phyloP scores from a whole-genome alignment of 2,797 vertebrate species.

The Enteromius fasciolatus region DNA sequence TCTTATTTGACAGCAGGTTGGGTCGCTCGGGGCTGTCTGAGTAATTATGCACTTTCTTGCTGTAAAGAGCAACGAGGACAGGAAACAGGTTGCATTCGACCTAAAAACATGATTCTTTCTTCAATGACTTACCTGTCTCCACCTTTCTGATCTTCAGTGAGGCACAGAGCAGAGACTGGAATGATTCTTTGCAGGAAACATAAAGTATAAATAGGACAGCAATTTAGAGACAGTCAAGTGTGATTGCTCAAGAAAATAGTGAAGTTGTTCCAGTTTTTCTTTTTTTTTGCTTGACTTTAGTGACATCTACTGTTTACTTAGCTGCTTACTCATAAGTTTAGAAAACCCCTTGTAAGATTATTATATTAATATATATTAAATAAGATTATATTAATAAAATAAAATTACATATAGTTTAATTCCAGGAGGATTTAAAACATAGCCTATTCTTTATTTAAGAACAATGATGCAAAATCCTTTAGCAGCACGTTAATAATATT shows the following conservation, averaged over 20 bases:
- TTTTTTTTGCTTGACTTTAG: slow-evolving; percentile 36
- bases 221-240: background rate
- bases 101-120: slow-evolving; percentile 41
- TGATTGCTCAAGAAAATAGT: background rate
- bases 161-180: background rate
- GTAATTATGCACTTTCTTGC: slow-evolving; percentile 57
- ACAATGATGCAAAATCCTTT: background rate
- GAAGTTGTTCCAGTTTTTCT: background rate
- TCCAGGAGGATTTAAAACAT: background rate
- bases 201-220: background rate
- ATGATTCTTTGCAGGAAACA: background rate
- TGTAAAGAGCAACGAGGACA: slow-evolving; percentile 17
- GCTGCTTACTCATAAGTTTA: slow-evolving; percentile 7
- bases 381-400: too few relatives aligned
- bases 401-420: background rate
- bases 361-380: too few relatives aligned
- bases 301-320: slow-evolving; percentile 57
- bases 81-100: slow-evolving; percentile 30
- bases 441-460: background rate
- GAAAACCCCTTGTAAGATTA: background rate
- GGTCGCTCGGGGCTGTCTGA: slow-evolving; percentile 51
- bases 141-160: background rate
- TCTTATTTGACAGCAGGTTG: slow-evolving; percentile 64
- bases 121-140: slow-evolving; percentile 2
- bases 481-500: background rate